Conservation (phyloP, 2,888 invertebrate species). For the Phalera bucephala region DNA sequence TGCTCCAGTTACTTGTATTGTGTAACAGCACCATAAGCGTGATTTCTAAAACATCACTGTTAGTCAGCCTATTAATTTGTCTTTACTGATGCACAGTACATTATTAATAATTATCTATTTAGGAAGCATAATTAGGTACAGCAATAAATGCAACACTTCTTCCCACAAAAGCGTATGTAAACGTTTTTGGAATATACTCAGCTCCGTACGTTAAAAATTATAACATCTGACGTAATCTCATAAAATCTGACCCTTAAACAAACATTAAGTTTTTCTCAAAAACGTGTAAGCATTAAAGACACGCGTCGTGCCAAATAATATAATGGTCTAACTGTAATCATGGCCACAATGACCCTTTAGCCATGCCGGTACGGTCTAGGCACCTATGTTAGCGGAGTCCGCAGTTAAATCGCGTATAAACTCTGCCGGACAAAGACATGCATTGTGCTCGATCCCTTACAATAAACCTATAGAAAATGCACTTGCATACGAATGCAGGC, state of each 20-base stretch:
- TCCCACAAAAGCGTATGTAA: too few relatives aligned
- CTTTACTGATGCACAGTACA: too few relatives aligned
- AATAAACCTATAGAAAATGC: not conserved
- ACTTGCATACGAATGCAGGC: not conserved
- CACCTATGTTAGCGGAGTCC: not conserved
- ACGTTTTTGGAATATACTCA: too few relatives aligned
- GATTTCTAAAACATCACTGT: too few relatives aligned
- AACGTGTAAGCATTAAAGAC: slow-evolving; percentile 11
- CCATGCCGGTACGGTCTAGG: too few relatives aligned
- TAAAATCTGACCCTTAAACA: not conserved
- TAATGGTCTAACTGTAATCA: slow-evolving; percentile 19
- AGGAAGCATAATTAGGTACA: too few relatives aligned
- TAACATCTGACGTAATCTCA: slow-evolving; percentile 20
- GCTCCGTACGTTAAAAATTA: too few relatives aligned
- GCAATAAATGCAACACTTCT: too few relatives aligned
- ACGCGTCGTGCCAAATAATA: slow-evolving; percentile 1
- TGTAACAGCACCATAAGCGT: too few relatives aligned
- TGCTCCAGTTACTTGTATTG: too few relatives aligned
- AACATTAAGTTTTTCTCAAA: not conserved
- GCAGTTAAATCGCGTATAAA: not conserved
- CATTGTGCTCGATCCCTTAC: not conserved
- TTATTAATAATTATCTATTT: too few relatives aligned
- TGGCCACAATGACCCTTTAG: slow-evolving; percentile 23
- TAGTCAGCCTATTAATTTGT: too few relatives aligned
- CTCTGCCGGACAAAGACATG: not conserved